Conservation (phyloP, 2,113 vertebrate species). For the Brachyhypopomus occidentalis region DNA sequence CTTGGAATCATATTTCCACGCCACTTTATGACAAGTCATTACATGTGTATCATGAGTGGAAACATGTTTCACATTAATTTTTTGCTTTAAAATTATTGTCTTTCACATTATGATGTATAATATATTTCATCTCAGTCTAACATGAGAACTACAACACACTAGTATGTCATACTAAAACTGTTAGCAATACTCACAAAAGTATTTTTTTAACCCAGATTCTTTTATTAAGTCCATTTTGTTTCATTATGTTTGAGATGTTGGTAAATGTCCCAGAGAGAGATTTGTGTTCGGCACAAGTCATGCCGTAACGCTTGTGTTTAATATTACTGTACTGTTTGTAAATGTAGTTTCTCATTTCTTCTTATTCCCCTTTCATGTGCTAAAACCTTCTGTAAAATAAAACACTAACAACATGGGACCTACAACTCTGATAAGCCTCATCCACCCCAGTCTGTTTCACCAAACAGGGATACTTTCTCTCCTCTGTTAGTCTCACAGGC, state of each 20-base stretch:
- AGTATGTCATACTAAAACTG: conserved; percentile 1
- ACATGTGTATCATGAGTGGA: conserved; percentile 20
- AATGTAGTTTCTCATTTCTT: conserved; percentile 35
- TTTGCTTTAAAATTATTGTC: background rate
- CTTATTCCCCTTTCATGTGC: background rate
- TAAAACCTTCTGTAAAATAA: conserved; percentile 39
- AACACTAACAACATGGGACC: conserved; percentile 59
- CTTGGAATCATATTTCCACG: background rate
- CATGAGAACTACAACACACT: background rate
- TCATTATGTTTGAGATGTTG: background rate
- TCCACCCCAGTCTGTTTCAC: conserved; percentile 63
- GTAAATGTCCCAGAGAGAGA: background rate
- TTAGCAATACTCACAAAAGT: conserved; percentile 19
- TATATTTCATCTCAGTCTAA: conserved; percentile 6
- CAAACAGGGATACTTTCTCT: conserved; percentile 77
- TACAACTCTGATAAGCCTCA: conserved; percentile 68
- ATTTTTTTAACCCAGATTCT: conserved; percentile 8
- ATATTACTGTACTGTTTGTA: conserved; percentile 21
- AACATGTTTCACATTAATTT: conserved; percentile 2
- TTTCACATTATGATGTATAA: background rate
- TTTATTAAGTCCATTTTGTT: background rate
- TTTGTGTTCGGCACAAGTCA: background rate
- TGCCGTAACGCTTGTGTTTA: background rate
- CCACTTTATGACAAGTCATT: background rate
- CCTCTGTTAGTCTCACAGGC: conserved; percentile 84